phyloP scores from a whole-genome alignment of 2,797 vertebrate genomes.

The Tangara arthus region DNA sequence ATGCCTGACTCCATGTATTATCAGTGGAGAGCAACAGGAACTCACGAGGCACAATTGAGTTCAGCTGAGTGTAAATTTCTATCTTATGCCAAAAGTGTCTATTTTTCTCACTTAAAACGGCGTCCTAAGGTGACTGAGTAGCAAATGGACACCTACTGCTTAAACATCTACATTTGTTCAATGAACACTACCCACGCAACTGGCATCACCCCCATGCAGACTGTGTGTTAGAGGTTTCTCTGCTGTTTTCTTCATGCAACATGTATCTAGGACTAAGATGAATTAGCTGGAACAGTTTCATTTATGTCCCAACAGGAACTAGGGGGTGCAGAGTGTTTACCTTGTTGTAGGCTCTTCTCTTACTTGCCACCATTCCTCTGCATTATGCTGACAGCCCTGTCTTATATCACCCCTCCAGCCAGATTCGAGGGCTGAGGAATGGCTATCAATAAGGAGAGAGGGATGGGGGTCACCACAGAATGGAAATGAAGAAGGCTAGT shows the following conservation, averaged over 20 bases:
- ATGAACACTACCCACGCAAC: neutral
- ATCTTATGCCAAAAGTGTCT: neutral
- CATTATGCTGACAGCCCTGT: neutral
- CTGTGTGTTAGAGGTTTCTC: neutral
- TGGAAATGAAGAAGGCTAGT: neutral
- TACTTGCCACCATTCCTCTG: neutral
- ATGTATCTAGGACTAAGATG: neutral
- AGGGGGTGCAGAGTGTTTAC: neutral
- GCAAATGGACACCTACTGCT: neutral
- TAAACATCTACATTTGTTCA: constrained; percentile 3
- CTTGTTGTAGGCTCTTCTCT: neutral
- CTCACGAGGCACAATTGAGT: neutral
- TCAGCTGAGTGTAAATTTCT: constrained; percentile 22
- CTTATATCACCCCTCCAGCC: neutral
- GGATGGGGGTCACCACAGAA: neutral
- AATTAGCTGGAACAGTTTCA: neutral
- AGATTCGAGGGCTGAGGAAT: neutral
- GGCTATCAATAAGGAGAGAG: accelerated
- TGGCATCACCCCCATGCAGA: neutral
- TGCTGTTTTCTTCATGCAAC: neutral
- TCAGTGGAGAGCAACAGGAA: neutral
- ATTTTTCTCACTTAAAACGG: neutral
- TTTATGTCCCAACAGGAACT: neutral
- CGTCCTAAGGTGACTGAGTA: neutral
- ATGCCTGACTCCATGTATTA: neutral